phyloP scores from a whole-genome alignment of 2,888 invertebrate genomes.

The Thereva nobilitata region DNA sequence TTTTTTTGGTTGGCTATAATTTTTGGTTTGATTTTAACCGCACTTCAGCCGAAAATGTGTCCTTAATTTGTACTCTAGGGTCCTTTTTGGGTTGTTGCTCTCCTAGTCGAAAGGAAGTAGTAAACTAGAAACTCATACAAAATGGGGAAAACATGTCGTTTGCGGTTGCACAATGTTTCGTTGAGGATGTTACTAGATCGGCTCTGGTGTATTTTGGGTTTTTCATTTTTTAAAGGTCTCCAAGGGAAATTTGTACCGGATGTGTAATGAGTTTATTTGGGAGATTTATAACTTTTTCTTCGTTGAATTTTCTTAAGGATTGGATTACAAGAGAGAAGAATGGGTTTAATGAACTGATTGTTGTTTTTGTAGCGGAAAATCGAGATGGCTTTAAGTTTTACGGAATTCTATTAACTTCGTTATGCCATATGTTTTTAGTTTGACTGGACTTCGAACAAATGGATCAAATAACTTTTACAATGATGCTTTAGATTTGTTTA shows the following conservation, averaged over 20 bases:
- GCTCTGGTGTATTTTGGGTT: background rate
- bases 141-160: constrained; percentile 35
- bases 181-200: constrained; percentile 21
- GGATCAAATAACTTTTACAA: too few relatives aligned
- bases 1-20: constrained; percentile 20
- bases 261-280: constrained; percentile 14
- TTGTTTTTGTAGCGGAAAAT: too few relatives aligned
- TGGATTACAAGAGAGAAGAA: too few relatives aligned
- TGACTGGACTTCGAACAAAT: too few relatives aligned
- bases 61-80: constrained; percentile 27
- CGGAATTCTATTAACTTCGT: too few relatives aligned
- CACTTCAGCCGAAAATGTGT: constrained; percentile 10
- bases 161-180: constrained; percentile 34
- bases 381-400: too few relatives aligned
- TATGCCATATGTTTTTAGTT: too few relatives aligned
- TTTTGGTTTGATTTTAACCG: background rate
- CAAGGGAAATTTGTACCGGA: constrained; percentile 20
- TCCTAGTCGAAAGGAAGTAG: constrained; percentile 20
- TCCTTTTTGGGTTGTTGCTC: background rate
- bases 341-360: too few relatives aligned
- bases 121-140: constrained; percentile 26
- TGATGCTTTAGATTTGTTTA: too few relatives aligned
- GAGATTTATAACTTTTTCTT: too few relatives aligned
- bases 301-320: too few relatives aligned
- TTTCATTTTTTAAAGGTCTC: constrained; percentile 1